Evolutionary conservation across 2,797 vertebrate genomes (phyloP).

Genomic region (Myiotriccus ornatus): DNA sequence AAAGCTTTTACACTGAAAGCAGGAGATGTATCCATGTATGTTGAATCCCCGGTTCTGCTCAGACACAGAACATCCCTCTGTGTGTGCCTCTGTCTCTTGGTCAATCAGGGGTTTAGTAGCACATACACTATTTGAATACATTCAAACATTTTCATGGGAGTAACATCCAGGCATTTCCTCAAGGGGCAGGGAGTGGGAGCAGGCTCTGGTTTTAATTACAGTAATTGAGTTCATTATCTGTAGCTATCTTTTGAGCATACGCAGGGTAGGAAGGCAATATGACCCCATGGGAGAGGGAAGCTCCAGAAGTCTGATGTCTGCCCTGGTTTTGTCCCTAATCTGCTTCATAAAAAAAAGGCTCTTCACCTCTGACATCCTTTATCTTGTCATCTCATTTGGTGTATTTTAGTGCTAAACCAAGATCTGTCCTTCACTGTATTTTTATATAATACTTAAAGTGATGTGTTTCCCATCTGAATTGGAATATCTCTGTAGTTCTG

Average conservation of each 20-base stretch:
- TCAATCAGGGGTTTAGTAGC: neutral
- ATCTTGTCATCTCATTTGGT: neutral
- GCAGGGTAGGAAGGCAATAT: neutral
- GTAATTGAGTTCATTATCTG: neutral
- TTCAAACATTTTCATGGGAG: neutral
- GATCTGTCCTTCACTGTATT: neutral
- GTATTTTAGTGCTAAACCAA: neutral
- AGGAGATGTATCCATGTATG: neutral
- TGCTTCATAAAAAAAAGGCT: neutral
- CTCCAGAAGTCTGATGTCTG: neutral
- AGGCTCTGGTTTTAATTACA: slow-evolving; percentile 11
- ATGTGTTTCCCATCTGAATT: neutral
- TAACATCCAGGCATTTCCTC: neutral
- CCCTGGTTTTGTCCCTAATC: neutral
- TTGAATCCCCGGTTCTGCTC: neutral
- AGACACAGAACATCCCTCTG: neutral
- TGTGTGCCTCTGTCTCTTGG: neutral
- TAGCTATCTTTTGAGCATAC: neutral
- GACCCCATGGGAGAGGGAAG: neutral
- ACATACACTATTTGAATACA: neutral
- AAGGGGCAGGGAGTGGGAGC: neutral
- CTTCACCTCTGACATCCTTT: neutral
- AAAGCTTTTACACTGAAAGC: neutral
- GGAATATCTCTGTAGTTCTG: neutral
- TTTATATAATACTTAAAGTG: neutral